These are phyloP conservation scores for Pseudanteris insignis DNA, from an alignment of 2,888 invertebrate genomes.

Conservation along the genomic window DNA sequence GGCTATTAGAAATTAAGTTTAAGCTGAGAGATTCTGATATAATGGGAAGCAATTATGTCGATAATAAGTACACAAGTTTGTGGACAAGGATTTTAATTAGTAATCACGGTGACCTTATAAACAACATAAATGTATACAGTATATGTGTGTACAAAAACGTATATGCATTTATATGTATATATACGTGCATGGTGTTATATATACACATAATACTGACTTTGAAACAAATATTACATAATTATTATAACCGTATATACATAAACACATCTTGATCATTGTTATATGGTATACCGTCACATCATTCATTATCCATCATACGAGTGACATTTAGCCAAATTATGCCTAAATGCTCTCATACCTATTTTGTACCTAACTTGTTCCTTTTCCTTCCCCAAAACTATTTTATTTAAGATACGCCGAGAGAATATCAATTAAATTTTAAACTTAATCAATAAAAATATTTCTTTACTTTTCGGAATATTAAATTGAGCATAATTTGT, in stretches of 20 bases:
- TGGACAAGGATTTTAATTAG: conserved; percentile 48
- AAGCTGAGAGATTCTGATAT: conserved; percentile 48
- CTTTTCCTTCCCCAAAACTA: conserved; percentile 22
- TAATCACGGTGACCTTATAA: conserved; percentile 45
- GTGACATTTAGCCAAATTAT: neutral
- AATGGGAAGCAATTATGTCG: conserved; percentile 47
- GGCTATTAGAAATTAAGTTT: conserved; percentile 44
- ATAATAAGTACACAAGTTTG: conserved; percentile 48
- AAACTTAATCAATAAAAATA: no score
- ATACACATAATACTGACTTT: conserved; percentile 52
- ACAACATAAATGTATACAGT: conserved; percentile 38
- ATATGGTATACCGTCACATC: conserved; percentile 39
- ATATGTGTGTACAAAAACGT: conserved; percentile 36
- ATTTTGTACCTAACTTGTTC: conserved; percentile 31
- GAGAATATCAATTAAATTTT: no score
- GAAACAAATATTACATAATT: conserved; percentile 49
- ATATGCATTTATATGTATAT: conserved; percentile 40
- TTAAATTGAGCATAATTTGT: no score
- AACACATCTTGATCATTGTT: conserved; percentile 47
- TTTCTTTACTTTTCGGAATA: no score
- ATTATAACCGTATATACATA: conserved; percentile 51
- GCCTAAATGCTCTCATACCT: neutral
- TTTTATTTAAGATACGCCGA: no score
- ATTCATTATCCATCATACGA: conserved; percentile 25
- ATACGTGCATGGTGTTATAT: conserved; percentile 37